Conservation (phyloP, 2,113 vertebrate genomes). For the Hippopotamus amphibius region DNA sequence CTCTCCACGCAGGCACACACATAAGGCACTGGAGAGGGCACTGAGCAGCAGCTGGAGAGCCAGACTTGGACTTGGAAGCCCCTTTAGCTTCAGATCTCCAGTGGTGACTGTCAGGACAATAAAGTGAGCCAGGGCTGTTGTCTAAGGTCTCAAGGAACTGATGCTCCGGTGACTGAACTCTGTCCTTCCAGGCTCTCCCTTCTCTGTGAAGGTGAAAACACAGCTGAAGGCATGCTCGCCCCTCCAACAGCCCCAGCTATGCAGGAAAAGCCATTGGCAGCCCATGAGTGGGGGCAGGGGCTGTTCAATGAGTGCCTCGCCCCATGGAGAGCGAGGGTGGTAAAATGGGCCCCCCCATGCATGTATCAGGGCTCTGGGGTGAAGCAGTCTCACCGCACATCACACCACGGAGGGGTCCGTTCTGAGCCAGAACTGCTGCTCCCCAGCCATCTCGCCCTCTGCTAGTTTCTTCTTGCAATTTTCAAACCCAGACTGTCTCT, state of each 20-base stretch:
- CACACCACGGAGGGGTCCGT: accelerated
- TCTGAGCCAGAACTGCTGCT: background rate
- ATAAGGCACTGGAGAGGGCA: accelerated
- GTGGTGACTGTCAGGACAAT: no score
- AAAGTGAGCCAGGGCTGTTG: background rate
- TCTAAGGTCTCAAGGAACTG: background rate
- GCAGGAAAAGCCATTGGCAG: no score
- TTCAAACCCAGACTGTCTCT: background rate
- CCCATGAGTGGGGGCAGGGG: no score
- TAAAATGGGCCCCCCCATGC: no score
- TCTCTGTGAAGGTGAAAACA: no score
- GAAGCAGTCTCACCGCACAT: background rate
- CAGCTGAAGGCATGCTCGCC: accelerated
- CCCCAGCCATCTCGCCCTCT: accelerated
- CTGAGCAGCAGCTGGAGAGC: background rate
- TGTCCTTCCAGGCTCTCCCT: background rate
- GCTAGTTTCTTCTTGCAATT: background rate
- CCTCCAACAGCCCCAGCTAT: accelerated
- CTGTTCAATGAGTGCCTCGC: background rate
- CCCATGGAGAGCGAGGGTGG: background rate
- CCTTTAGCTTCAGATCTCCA: background rate
- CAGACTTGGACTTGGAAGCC: background rate
- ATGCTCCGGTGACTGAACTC: background rate
- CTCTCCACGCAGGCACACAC: background rate
- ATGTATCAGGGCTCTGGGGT: background rate